A percentile compares a stretch with the other conserved stretches of the same genome.
phyloP scores from a whole-genome alignment of 2,888 invertebrate species.

The Dysmachus trigonus region DNA sequence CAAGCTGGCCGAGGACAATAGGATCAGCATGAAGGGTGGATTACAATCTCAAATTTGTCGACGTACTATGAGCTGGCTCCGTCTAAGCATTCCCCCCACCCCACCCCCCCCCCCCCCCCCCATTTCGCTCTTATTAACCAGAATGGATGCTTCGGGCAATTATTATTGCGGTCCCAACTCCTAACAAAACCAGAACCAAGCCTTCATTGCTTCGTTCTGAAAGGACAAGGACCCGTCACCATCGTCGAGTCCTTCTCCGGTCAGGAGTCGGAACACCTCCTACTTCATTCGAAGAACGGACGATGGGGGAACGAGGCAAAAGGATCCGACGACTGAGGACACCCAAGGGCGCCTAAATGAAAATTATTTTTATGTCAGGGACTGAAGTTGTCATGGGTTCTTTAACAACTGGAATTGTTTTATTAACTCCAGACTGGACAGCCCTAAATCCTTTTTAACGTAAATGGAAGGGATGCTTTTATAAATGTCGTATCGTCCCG shows the following conservation, averaged over 20 bases:
- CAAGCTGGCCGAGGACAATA: background rate
- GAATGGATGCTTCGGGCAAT: background rate
- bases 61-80: background rate
- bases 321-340: background rate
- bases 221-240: background rate
- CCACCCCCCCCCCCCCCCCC: background rate
- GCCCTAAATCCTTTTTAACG: constrained; percentile 2
- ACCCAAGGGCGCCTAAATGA: constrained; percentile 3
- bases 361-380: constrained; percentile 18
- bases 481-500: background rate
- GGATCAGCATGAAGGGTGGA: background rate
- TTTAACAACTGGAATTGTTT: constrained; percentile 17
- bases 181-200: background rate
- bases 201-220: background rate
- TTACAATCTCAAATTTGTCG: background rate
- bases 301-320: background rate
- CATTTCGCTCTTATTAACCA: background rate
- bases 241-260: background rate
- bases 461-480: constrained; percentile 6
- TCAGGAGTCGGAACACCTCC: background rate
- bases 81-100: background rate
- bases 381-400: constrained; percentile 4
- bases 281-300: background rate
- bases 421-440: constrained; percentile 24
- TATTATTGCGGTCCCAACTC: background rate